Evolutionary conservation across 2,888 invertebrate species (phyloP).

Genomic region (Lucinisca nassula): DNA sequence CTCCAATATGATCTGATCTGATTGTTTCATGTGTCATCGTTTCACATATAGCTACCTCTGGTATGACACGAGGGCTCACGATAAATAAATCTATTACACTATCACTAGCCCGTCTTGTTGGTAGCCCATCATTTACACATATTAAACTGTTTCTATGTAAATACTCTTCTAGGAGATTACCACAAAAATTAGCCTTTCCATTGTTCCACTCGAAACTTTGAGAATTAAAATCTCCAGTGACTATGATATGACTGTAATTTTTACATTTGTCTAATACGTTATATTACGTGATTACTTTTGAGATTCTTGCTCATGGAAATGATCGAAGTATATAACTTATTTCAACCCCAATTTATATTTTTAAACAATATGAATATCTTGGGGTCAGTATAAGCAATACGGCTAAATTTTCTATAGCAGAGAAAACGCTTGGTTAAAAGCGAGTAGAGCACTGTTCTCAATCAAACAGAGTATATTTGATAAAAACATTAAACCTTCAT

Average conservation of each 20-base stretch:
- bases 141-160: background rate
- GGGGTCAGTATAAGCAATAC: no score
- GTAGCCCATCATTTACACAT: background rate
- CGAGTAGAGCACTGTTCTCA: no score
- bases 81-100: slow-evolving; percentile 20
- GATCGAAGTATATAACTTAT: background rate
- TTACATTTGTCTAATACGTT: background rate
- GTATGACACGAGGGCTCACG: background rate
- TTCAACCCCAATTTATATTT: background rate
- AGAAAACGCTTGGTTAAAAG: no score
- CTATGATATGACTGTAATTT: background rate
- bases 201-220: background rate
- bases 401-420: no score
- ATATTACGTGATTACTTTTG: background rate
- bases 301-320: background rate
- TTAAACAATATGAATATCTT: background rate
- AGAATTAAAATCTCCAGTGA: background rate
- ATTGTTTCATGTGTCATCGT: background rate
- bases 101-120: slow-evolving; percentile 4
- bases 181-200: background rate
- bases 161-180: background rate
- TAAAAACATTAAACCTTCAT: no score
- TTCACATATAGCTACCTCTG: slow-evolving; percentile 10
- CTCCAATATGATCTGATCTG: slow-evolving; percentile 4
- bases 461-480: no score